Evolutionary conservation across 2,797 vertebrate species (phyloP), one percentile per base, ranked within the genome.

Genomic region (Enteromius mattozi): DNA sequence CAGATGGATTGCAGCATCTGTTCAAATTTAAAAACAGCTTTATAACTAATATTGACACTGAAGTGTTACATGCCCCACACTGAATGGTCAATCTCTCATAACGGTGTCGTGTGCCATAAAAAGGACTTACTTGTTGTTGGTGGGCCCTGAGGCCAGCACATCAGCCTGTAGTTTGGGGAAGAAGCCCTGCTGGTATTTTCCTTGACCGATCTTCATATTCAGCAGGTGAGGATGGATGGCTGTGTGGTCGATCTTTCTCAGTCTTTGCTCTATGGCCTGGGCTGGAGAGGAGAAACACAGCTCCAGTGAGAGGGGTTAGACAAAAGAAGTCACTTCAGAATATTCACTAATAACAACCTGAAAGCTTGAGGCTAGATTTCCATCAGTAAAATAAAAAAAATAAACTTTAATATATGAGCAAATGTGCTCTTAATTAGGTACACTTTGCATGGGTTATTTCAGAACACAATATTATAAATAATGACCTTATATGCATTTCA

Each of bases 131-230:
- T 99, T 99, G 94, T 97, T 97, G 90, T 96, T 96, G 88, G 95
- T 93, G 24, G 97, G 97, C 79, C 96, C 96, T 0, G 96, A 94
- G 71, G 95, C 93, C 61, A 99, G 95, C 82, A 99, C 98, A 68
- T 99, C 97, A 0, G 97, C 95, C 86, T 99, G 98, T 87, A 99
- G 93, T 87, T 96, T 97, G 0, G 98, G 98, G 89, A 99, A 99
- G 92, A 97, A 98, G 1, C 98, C 98, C 72, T 96, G 98, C 42
- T 99, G 96, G 0, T 99, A 99, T 81, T 96, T 98, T 86, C 98
- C 98, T 91, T 99, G 98, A 30, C 98, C 98, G 0, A 99, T 99
- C 94, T 96, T 97, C 98, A 99, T 99, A 90, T 99, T 96, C 27
- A 99, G 96, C 70, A 99, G 94, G 90, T 99, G 98, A 0, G 98